Percentiles rank a stretch among this genome's conserved stretches.
Conservation (phyloP, 2,797 vertebrate genomes). For the Nyctalus aviator region DNA sequence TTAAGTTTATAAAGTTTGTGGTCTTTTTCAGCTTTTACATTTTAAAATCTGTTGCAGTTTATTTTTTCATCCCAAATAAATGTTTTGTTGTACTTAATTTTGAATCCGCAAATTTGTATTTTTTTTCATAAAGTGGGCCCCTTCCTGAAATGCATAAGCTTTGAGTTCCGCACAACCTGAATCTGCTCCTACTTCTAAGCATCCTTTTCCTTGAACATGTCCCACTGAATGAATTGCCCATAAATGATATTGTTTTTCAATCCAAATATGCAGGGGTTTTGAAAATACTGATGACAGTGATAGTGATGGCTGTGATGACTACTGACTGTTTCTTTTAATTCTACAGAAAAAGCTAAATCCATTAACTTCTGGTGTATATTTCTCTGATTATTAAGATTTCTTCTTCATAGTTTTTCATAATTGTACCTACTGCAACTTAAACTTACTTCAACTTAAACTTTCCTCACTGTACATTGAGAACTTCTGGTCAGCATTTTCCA, state of each 20-base stretch:
- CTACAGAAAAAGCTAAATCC: not conserved
- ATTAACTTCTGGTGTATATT: not conserved
- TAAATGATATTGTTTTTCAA: not conserved
- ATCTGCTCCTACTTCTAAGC: not conserved
- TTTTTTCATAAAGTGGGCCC: not conserved
- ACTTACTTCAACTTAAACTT: not conserved
- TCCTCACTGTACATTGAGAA: not conserved
- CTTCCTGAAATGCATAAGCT: not conserved
- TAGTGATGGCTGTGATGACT: not conserved
- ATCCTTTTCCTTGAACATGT: not conserved
- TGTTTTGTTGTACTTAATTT: not conserved
- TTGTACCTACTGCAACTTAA: not conserved
- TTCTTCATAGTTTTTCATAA: not conserved
- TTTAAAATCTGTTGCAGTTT: constrained; percentile 6
- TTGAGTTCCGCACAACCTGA: not conserved
- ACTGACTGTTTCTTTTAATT: not conserved
- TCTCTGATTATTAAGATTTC: not conserved
- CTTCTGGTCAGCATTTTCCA: not conserved
- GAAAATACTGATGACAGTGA: not conserved
- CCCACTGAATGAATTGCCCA: not conserved
- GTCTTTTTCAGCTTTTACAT: not conserved
- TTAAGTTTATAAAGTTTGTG: not conserved
- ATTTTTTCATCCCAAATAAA: constrained; percentile 11
- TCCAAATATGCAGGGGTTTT: not conserved
- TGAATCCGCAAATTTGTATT: not conserved